phyloP scores from a whole-genome alignment of 2,113 vertebrate genomes.

The Pogona vitticeps region DNA sequence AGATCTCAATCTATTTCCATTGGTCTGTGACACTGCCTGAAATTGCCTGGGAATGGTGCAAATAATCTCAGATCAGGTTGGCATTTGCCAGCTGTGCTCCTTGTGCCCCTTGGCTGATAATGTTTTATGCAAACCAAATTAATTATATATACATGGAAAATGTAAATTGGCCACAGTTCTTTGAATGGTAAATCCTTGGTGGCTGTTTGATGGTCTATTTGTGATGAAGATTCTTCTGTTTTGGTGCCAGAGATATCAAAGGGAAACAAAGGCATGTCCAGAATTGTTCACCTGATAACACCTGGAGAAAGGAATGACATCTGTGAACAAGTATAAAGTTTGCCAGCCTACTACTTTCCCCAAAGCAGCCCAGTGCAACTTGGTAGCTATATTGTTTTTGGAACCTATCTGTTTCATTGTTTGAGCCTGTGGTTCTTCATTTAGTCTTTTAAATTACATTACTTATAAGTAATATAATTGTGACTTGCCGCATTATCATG shows the following conservation, averaged over 20 bases:
- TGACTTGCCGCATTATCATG: neutral
- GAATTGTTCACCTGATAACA: neutral
- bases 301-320: neutral
- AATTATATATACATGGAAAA: slow-evolving; percentile 11
- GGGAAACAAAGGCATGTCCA: neutral
- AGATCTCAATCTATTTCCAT: neutral
- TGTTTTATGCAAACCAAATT: slow-evolving; percentile 30
- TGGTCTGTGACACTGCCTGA: neutral
- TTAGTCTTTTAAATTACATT: neutral
- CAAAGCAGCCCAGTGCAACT: neutral
- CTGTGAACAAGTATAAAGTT: too few relatives aligned
- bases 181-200: neutral
- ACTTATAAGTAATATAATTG: neutral
- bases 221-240: neutral
- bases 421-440: neutral
- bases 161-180: neutral
- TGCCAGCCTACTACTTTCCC: neutral
- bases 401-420: neutral
- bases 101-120: neutral
- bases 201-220: neutral
- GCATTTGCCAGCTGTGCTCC: slow-evolving; percentile 11
- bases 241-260: neutral
- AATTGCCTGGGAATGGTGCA: neutral
- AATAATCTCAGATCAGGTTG: neutral
- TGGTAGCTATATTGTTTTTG: neutral